Evolutionary conservation across 2,888 invertebrate genomes (phyloP), one percentile per base, ranked within the genome.

Genomic region (Sepioteuthis lessoniana): DNA sequence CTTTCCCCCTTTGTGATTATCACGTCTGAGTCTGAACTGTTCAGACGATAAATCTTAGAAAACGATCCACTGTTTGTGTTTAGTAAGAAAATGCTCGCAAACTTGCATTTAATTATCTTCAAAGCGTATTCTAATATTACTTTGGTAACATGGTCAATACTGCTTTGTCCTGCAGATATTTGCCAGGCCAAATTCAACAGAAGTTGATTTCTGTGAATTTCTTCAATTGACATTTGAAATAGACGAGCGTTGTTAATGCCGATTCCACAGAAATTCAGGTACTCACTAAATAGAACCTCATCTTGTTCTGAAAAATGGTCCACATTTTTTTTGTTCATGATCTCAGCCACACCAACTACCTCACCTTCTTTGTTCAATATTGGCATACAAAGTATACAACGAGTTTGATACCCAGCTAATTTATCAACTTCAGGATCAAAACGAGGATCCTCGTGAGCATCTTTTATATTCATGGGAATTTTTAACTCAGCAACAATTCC

Each of bases 261-360:
- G 96, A 99, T 99, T 42, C 99, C 99, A 97, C 99, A 99, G 97
- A 99, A 99, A 28, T 99, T 99, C 94, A 99, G 98, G 97, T 99
- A 99, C 96, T 98, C 98, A 94, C 98, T 98, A 97, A 99, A 99
- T 94, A 99, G 98, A 97, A 99, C 98, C 94, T 99, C 98, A 97
- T 99, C 99, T 95, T 98, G 98, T 8, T 98, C 98, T 4, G 98
- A 98, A 97, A 99, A 99, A 97, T 98, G 98, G 37, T 96, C 98
- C 94, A 98, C 98, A 98, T 98, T 98, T 94, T 98, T 98, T 97
- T 99, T 99, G 97, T 99, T 99, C 97, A 99, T 99, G 96, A 99
- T 99, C 98, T 99, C 99, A 42, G 99, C 99, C 8, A 99, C 99
- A 4, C 99, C 99, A 94, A 99, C 99, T 28, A 99, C 98, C 96